Percentiles rank a stretch among this genome's conserved stretches.
These are phyloP conservation scores for Lagria hirta DNA, from an alignment of 2,888 invertebrate species.

Conservation along the genomic window DNA sequence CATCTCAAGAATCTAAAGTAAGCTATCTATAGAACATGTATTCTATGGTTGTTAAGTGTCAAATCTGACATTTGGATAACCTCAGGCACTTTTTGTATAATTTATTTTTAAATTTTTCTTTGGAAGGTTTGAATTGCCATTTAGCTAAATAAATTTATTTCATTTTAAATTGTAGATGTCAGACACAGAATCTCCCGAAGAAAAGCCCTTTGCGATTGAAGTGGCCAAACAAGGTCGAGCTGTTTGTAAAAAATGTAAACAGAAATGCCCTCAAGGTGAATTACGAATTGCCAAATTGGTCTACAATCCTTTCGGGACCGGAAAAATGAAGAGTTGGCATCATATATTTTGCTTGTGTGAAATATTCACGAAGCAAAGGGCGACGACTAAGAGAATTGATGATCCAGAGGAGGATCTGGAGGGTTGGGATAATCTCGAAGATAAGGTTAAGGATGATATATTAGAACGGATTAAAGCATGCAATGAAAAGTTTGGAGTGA, in stretches of 20 bases:
- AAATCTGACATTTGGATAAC: too few species aligned
- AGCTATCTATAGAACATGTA: too few species aligned
- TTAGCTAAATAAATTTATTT: conserved; percentile 5
- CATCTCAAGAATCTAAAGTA: too few species aligned
- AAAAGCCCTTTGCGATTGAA: conserved; percentile 70
- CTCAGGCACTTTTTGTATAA: too few species aligned
- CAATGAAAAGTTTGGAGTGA: conserved; percentile 58
- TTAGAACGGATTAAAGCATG: conserved; percentile 65
- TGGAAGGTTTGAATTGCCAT: too few species aligned
- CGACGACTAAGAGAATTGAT: conserved; percentile 80
- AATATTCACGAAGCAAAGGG: conserved; percentile 74
- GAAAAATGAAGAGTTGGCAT: conserved; percentile 81
- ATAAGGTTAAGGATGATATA: conserved; percentile 68
- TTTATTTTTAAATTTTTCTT: too few species aligned
- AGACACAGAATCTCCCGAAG: conserved; percentile 36
- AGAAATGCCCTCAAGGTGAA: conserved; percentile 70
- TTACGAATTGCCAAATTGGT: conserved; percentile 76
- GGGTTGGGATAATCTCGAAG: conserved; percentile 68
- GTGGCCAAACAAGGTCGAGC: conserved; percentile 80
- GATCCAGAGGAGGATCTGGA: conserved; percentile 71
- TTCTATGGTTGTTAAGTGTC: too few species aligned
- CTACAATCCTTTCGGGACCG: conserved; percentile 73
- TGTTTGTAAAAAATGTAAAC: conserved; percentile 85
- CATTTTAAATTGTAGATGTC: conserved; percentile 23
- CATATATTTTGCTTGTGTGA: conserved; percentile 81